Conservation (phyloP, 2,113 vertebrate genomes). For the Seriola aureovittata region DNA sequence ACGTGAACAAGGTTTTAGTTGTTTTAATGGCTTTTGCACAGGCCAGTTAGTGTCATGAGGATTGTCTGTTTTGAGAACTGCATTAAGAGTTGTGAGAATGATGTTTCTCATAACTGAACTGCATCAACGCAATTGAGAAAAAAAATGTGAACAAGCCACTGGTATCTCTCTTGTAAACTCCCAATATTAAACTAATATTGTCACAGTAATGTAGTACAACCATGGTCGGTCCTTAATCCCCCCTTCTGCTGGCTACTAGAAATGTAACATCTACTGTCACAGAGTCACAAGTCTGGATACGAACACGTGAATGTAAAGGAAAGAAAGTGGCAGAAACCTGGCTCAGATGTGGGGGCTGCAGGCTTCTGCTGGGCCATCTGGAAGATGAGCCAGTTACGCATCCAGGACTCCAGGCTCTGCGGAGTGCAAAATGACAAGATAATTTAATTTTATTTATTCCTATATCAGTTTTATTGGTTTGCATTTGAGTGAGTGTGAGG, state of each 20-base stretch:
- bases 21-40: too few relatives aligned
- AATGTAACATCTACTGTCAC: neutral
- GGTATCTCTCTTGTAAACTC: neutral
- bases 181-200: neutral
- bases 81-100: too few relatives aligned
- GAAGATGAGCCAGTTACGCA: slow-evolving; percentile 92
- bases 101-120: too few relatives aligned
- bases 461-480: neutral
- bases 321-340: slow-evolving; percentile 47
- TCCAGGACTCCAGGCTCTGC: slow-evolving; percentile 90
- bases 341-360: slow-evolving; percentile 28
- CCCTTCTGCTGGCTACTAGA: neutral
- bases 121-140: too few relatives aligned
- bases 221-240: neutral
- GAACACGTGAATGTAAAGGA: neutral
- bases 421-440: slow-evolving; percentile 9
- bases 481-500: neutral
- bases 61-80: too few relatives aligned
- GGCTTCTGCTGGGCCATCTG: slow-evolving; percentile 86
- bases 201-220: neutral
- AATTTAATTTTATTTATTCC: accelerated
- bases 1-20: too few relatives aligned
- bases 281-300: neutral
- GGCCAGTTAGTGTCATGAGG: too few relatives aligned
- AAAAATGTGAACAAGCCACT: too few relatives aligned